Base-by-base conservation (phyloP, 2,797 vertebrate species). In the Menidia menidia region DNA sequence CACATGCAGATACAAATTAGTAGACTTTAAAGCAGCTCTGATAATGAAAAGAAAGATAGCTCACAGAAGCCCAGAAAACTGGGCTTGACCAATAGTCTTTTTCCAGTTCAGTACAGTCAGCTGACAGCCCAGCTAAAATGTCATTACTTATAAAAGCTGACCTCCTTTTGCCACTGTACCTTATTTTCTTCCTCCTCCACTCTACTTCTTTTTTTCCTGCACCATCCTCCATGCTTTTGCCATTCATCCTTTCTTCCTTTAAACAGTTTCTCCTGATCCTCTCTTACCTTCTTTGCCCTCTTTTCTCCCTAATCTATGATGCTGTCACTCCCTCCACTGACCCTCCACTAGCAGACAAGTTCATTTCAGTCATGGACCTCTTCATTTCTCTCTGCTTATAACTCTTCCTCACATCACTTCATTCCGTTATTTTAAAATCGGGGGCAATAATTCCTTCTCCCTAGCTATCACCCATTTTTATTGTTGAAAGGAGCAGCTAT, bases 271-370 rank as follows among this genome's bases (percentile, higher is more conserved):
- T 45, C 50, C 10, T 41, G 58, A 11, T 54, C 31, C 50, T 39
- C 50, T 25, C 57, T 63, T 47, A 35, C 65, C 44, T 43, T 62
- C 64, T 33, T 57, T 67, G 14, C 60, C 43, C 50, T 74, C 67
- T 32, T 78, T 77, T 73, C 47, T 62, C 60, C 71, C 63, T 84
- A 84, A 83, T 91, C 80, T 77, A 84, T 88, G 83, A 33, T 81
- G 75, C 86, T 88, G 89, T 90, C 88, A 86, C 82, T 81, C 81
- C 82, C 77, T 89, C 80, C 85, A 87, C 68, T 89, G 86, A 77
- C 70, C 88, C 72, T 78, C 66, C 43, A 69, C 76, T 73, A 65
- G 77, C 56, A 68, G 82, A 87, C 80, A 84, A 88, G 82, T 88
- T 90, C 77, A 90, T 91, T 90, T 87, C 87, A 80, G 81, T 78